Conservation (phyloP, 2,888 invertebrate species). For the Branchellion lobata region DNA sequence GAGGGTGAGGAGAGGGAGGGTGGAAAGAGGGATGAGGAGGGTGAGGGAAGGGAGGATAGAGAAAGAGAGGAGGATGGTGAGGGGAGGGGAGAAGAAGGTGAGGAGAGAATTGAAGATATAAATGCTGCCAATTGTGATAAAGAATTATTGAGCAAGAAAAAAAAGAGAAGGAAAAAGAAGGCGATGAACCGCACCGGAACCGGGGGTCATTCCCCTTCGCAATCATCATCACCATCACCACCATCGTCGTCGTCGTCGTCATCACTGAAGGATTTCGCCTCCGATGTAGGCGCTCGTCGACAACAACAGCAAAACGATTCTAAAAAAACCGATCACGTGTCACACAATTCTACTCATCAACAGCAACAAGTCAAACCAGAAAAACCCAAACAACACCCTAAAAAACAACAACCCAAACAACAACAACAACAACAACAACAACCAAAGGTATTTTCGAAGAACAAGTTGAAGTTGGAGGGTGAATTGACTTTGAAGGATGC, state of each 20-base stretch:
- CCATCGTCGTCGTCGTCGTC: slow-evolving; percentile 18
- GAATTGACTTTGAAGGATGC: slow-evolving; percentile 36
- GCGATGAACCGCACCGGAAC: not conserved
- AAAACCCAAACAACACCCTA: too few species aligned
- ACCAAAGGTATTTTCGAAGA: not conserved
- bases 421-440: slow-evolving; percentile 28
- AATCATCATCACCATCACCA: slow-evolving; percentile 16
- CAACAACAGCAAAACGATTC: not conserved
- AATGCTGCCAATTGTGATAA: not conserved
- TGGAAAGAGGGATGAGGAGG: too few species aligned
- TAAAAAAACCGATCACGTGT: not conserved
- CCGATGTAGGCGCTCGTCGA: not conserved
- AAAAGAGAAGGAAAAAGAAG: not conserved
- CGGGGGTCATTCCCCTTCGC: slow-evolving; percentile 9
- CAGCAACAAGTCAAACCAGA: too few species aligned
- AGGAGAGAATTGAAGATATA: not conserved
- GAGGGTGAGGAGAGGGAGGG: too few species aligned
- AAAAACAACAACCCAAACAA: not conserved
- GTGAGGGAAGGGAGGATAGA: too few species aligned
- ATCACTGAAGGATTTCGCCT: not conserved
- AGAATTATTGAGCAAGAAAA: not conserved
- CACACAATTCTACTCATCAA: not conserved
- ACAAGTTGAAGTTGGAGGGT: slow-evolving; percentile 34
- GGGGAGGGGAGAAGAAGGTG: not conserved
- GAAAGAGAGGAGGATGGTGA: not conserved